Percentiles rank a stretch among this genome's conserved stretches.
Conservation (phyloP, 2,888 invertebrate genomes). For the Rhaphigaster nebulosa region DNA sequence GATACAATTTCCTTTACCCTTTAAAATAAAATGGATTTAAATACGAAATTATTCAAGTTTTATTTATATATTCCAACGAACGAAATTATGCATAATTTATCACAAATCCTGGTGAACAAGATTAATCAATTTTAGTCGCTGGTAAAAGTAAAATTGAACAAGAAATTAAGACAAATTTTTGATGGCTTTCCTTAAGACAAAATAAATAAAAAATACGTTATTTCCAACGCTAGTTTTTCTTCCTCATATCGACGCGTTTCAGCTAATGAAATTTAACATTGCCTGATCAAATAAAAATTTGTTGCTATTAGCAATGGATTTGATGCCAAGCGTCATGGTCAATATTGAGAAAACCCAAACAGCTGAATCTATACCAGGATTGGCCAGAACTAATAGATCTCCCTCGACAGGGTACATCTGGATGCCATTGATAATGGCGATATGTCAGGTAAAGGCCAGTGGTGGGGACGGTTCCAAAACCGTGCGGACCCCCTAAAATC, state of each 20-base stretch:
- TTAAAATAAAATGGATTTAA: too few relatives aligned
- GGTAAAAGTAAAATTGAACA: too few relatives aligned
- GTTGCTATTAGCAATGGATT: neutral
- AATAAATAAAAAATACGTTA: neutral
- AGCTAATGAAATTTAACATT: neutral
- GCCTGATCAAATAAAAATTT: neutral
- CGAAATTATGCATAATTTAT: too few relatives aligned
- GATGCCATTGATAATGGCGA: slow-evolving; percentile 17
- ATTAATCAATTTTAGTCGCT: too few relatives aligned
- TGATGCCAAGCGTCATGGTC: neutral
- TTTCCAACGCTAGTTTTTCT: neutral
- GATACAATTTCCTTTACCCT: too few relatives aligned
- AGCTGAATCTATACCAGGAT: neutral
- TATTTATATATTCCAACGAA: too few relatives aligned
- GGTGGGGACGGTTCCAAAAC: slow-evolving; percentile 49
- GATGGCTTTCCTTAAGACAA: too few relatives aligned
- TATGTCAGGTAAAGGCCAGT: slow-evolving; percentile 40
- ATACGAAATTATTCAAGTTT: too few relatives aligned
- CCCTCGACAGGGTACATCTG: neutral
- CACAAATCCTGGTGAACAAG: too few relatives aligned
- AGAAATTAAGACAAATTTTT: too few relatives aligned
- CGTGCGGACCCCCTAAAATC: slow-evolving; percentile 56
- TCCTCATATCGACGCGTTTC: neutral
- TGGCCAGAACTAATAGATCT: neutral
- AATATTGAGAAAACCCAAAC: neutral